Conservation (phyloP, 2,113 vertebrate species). For the Fulmarus glacialis region DNA sequence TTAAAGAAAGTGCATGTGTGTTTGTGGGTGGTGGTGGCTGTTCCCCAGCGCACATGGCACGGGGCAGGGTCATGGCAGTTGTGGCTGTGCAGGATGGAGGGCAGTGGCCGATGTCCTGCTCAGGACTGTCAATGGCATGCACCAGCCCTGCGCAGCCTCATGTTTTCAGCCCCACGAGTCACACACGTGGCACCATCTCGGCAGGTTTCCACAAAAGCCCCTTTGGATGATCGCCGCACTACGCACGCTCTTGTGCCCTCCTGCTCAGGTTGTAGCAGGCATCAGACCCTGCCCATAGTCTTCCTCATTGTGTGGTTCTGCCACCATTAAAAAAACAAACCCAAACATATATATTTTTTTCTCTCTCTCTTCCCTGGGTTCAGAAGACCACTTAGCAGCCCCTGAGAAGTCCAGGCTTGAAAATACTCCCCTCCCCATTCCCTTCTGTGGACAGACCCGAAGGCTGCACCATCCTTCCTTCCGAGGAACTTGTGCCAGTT, state of each 20-base stretch:
- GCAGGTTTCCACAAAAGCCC: not conserved
- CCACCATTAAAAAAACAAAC: not conserved
- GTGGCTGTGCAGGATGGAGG: accelerated
- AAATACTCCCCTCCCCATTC: too few relatives aligned
- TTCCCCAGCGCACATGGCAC: accelerated
- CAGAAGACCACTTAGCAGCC: not conserved
- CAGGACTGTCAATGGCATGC: accelerated
- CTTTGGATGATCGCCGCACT: not conserved
- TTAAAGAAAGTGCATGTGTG: not conserved
- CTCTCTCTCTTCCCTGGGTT: not conserved
- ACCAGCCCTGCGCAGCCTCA: not conserved
- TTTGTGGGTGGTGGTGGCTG: accelerated
- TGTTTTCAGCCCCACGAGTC: accelerated
- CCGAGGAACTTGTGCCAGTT: not conserved
- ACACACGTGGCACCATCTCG: accelerated
- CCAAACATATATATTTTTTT: not conserved
- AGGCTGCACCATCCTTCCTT: not conserved
- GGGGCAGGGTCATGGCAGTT: accelerated
- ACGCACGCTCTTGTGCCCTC: too few relatives aligned
- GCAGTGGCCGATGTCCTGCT: accelerated
- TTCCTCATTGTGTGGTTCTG: not conserved
- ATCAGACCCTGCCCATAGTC: accelerated
- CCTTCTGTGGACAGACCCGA: not conserved
- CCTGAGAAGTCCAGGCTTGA: not conserved
- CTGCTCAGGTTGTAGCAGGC: not conserved